Base-by-base conservation (phyloP, 2,888 invertebrate genomes). In the Lordiphosa fenestrarum region DNA sequence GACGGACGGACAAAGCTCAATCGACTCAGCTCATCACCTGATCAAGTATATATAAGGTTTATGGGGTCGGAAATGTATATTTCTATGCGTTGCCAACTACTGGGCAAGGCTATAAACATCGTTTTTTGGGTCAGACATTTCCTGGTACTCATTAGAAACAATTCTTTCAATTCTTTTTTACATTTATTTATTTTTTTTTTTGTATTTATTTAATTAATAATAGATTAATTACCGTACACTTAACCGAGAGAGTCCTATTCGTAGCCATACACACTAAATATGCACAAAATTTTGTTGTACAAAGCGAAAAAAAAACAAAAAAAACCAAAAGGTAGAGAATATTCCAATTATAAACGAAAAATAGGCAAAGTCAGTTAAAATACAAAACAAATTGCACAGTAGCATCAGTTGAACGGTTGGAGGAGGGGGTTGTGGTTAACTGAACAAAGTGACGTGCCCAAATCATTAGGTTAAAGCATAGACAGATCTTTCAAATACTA, bases 211-310 rank as follows among this genome's bases (percentile, higher is more conserved):
- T 83, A 76, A 68, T 84, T 77, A 76, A 76, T 77, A 77, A 81
- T 77, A 77, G 84, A 77, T 77, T 77, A 77, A 76, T 77, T 77
- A 77, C 66, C 81, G 62, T 83, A 77, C 81, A 84, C 77, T 77
- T 77, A 77, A 77, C 77, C 77, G 60, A 77, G 84, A 83, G 62
- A 72, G 64, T 84, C 81, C 77, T 77, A 77, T 83, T 83, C 71
- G 66, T 77, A 77, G 76, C 77, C 77, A 77, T 77, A 77, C 81
- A 84, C 71, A 84, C 77, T 81, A 83, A 76, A 83, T 83, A 83
- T 77, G 76, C 76, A 83, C 76, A 77, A 68, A 63, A 83, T 82
- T 69, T 69, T 71, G 54, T 67, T 70, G 60, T 62, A 53, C 46
- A 56, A 30, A 30, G 30, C 30, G 9, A 30, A 48, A 64, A 58